Base-by-base conservation (phyloP, 37 sponge, comb jelly and placozoan species). In the Ianthella basta region DNA sequence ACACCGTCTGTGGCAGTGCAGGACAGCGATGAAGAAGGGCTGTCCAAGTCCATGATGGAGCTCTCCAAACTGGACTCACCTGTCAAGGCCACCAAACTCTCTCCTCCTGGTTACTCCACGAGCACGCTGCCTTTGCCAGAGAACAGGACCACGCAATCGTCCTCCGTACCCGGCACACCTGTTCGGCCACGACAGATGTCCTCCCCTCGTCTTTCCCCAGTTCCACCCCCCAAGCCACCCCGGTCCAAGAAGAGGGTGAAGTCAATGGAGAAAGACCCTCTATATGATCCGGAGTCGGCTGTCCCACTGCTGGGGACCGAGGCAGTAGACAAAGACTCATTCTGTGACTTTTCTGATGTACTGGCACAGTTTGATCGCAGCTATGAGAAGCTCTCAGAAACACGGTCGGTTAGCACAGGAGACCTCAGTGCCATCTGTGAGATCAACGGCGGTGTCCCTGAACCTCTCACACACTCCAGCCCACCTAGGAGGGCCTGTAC, bases 191-290 rank as follows among this genome's bases (percentile, higher is more conserved):
- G 50, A 8, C 6, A 10, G 50, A 44, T 8, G 50, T 8, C 50
- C 50, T 3, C 14, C 4, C 4, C 64, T 3, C 25, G 64, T 5
- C 64, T 12, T 61, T 44, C 78, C 54, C 78, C 78, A 0, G 53
- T 39, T 24, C 78, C 78, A 10, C 78, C 78, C 5, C 78, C 78
- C 21, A 75, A 75, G 53, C 78, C 78, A 19, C 78, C 78, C 21
- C 78, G 78, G 10, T 3, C 54, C 1, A 36, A 75, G 41, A 75
- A 41, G 78, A 5, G 78, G 15, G 25, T 50, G 14, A 36, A 41
- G 16, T 18, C 78, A 41, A 75, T 53, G 54, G 78, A 75, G 78
- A 75, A 50, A 44, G 78, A 75, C 54, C 78, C 78, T 36, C 54
- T 75, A 10, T 24, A 13, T 41, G 78, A 75, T 5, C 3, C 35